A percentile compares a stretch with the other conserved stretches of the same genome.
phyloP scores from a whole-genome alignment of 1,140 invertebrate genomes.

The Helicoverpa zea region DNA sequence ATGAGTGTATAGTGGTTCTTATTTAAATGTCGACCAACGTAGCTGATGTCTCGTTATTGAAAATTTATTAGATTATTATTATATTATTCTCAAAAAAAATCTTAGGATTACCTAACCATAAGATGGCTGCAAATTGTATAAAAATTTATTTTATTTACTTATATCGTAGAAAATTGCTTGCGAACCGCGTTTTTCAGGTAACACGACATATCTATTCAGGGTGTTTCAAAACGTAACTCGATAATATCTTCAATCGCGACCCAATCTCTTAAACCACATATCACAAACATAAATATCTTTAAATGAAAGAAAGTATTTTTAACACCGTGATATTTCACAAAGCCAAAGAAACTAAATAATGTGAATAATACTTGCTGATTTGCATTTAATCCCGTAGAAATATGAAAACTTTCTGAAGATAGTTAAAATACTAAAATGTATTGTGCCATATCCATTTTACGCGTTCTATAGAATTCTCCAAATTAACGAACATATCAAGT shows the following conservation, averaged over 20 bases:
- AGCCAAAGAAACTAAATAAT: conserved; percentile 80
- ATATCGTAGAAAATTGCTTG: conserved; percentile 83
- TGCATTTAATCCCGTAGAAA: conserved; percentile 76
- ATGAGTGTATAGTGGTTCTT: conserved; percentile 85
- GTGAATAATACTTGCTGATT: conserved; percentile 72
- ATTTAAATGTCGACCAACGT: conserved; percentile 86
- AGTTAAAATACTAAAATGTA: conserved; percentile 60
- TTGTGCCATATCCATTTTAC: conserved; percentile 76
- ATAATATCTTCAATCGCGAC: conserved; percentile 58
- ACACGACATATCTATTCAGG: conserved; percentile 82
- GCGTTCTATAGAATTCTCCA: conserved; percentile 32
- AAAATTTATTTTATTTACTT: conserved; percentile 84
- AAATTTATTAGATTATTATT: conserved; percentile 86
- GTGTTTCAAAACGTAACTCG: conserved; percentile 64
- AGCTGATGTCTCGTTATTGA: conserved; percentile 84
- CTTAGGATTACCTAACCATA: conserved; percentile 81
- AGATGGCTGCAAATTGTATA: conserved; percentile 85
- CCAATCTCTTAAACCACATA: conserved; percentile 68
- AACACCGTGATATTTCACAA: conserved; percentile 84
- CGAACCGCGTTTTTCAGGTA: conserved; percentile 70
- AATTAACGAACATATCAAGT: conserved; percentile 65
- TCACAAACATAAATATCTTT: conserved; percentile 73
- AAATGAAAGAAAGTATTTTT: conserved; percentile 73
- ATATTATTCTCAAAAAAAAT: conserved; percentile 82
- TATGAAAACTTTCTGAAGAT: conserved; percentile 64